Percentiles rank a stretch among this genome's conserved stretches.
These are phyloP conservation scores for Heliconius congener DNA, from an alignment of 1,140 invertebrate species.

Conservation along the genomic window DNA sequence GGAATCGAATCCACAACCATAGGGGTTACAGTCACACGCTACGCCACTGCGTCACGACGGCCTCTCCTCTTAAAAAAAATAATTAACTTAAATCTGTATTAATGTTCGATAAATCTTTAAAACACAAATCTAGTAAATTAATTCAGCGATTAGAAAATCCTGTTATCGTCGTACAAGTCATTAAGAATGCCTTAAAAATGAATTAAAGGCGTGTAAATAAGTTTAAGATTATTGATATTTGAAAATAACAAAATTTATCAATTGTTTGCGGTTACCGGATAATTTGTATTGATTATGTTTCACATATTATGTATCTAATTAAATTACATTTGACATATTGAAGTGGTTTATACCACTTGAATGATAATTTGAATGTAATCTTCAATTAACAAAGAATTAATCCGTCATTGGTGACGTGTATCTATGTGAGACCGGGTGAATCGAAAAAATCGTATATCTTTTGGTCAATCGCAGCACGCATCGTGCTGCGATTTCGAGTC, in stretches of 20 bases:
- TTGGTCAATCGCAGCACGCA: too few species aligned
- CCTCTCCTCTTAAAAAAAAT: not conserved
- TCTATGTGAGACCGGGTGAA: too few species aligned
- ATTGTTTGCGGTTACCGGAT: constrained; percentile 4
- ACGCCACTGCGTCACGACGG: too few species aligned
- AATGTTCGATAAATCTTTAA: not conserved
- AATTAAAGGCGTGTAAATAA: not conserved
- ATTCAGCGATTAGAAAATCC: not conserved
- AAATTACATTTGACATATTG: too few species aligned
- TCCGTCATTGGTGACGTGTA: too few species aligned
- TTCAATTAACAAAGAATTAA: too few species aligned
- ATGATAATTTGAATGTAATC: too few species aligned
- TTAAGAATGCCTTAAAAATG: constrained; percentile 3
- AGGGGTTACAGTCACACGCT: too few species aligned
- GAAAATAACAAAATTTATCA: constrained; percentile 10
- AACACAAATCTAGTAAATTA: not conserved
- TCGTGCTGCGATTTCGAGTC: too few species aligned
- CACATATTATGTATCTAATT: not conserved
- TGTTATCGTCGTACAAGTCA: not conserved
- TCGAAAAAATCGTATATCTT: too few species aligned
- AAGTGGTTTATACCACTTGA: too few species aligned
- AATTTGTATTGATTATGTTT: not conserved
- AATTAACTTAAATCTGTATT: not conserved
- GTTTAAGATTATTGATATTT: not conserved
- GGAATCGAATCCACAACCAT: too few species aligned